These are phyloP conservation scores for Pammene fasciana DNA, from an alignment of 2,888 invertebrate species.

Conservation along the genomic window DNA sequence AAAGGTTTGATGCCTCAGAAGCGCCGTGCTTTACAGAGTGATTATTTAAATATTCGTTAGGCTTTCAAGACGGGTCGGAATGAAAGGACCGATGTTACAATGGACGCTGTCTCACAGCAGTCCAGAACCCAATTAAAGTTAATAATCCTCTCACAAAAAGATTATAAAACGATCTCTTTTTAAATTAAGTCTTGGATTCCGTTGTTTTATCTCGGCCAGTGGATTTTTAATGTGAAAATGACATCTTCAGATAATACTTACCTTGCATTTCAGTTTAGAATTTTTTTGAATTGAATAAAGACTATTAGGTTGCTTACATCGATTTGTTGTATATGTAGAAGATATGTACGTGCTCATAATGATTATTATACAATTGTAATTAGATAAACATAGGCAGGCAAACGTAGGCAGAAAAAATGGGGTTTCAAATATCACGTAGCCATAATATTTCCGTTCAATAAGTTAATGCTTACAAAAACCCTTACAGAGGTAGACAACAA, in stretches of 20 bases:
- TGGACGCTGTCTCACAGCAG: constrained; percentile 60
- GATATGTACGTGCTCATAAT: no score
- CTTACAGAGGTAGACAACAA: no score
- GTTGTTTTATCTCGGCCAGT: constrained; percentile 45
- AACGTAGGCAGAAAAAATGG: no score
- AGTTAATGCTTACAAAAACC: no score
- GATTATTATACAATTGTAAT: no score
- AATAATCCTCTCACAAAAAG: constrained; percentile 66
- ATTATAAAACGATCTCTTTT: constrained; percentile 62
- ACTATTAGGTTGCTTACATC: no score
- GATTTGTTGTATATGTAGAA: no score
- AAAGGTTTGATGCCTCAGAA: neutral
- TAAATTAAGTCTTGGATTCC: constrained; percentile 63
- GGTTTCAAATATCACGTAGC: no score
- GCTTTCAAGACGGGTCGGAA: constrained; percentile 49
- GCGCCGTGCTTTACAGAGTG: constrained; percentile 2
- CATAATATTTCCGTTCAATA: no score
- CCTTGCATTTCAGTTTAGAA: neutral
- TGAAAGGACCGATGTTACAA: constrained; percentile 58
- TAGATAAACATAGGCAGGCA: no score
- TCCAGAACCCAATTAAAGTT: constrained; percentile 77
- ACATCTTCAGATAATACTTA: constrained; percentile 11
- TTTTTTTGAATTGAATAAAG: neutral
- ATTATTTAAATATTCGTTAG: constrained; percentile 57
- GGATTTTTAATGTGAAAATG: constrained; percentile 19